Conservation (phyloP, 2,888 invertebrate genomes). For the Neoaliturus tenellus region DNA sequence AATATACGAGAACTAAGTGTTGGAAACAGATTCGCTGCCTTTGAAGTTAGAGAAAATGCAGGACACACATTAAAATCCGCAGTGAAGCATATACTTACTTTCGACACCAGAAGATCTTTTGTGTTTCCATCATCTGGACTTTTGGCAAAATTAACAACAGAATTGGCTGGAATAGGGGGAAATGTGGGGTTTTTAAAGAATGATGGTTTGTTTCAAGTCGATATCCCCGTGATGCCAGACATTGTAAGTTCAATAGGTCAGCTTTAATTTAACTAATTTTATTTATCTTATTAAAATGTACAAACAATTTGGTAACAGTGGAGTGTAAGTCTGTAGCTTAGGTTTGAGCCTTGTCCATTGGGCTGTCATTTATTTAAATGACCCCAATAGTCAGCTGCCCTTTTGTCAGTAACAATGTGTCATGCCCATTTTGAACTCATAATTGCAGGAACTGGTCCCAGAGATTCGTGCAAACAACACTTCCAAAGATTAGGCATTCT, state of each 20-base stretch:
- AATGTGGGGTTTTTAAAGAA: constrained; percentile 93
- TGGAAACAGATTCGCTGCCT: constrained; percentile 83
- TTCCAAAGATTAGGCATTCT: too few species aligned
- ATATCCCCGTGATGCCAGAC: constrained; percentile 79
- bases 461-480: too few species aligned
- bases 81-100: constrained; percentile 85
- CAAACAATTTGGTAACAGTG: too few species aligned
- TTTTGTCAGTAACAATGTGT: too few species aligned
- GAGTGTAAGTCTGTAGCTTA: too few species aligned
- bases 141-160: constrained; percentile 83
- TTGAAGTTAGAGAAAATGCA: constrained; percentile 91
- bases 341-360: too few species aligned
- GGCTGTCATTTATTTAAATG: too few species aligned
- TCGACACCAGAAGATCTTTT: constrained; percentile 86
- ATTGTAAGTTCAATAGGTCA: constrained; percentile 74
- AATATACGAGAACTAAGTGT: constrained; percentile 85
- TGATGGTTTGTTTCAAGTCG: constrained; percentile 84
- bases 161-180: constrained; percentile 93
- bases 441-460: too few species aligned
- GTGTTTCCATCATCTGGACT: constrained; percentile 88
- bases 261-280: constrained; percentile 22
- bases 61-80: constrained; percentile 95
- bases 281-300: too few species aligned
- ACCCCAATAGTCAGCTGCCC: too few species aligned
- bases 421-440: too few species aligned